phyloP scores from a whole-genome alignment of 2,113 vertebrate species.

The Marmota monax region DNA sequence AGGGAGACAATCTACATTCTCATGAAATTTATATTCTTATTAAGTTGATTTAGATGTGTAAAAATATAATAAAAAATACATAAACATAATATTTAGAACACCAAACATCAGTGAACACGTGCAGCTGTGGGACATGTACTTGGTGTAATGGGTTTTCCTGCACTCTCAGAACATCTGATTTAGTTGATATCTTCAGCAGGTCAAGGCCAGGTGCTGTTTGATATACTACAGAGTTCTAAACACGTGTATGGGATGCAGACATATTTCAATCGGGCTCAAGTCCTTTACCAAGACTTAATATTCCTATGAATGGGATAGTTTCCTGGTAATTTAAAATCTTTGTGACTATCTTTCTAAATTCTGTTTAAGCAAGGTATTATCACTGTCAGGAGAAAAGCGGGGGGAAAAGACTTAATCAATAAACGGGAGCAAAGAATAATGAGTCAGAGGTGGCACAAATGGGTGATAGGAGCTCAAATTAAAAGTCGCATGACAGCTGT shows the following conservation, averaged over 20 bases:
- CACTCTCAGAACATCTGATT: background rate
- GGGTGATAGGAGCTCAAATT: background rate
- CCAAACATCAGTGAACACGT: background rate
- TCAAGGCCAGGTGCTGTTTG: background rate
- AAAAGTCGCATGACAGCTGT: background rate
- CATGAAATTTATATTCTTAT: background rate
- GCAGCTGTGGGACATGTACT: background rate
- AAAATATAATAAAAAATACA: background rate
- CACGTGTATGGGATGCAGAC: background rate
- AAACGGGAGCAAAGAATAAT: conserved; percentile 17
- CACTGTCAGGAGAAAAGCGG: background rate
- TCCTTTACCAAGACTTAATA: background rate
- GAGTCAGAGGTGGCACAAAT: conserved; percentile 13
- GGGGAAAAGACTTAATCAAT: background rate
- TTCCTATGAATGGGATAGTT: background rate
- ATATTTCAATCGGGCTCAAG: background rate
- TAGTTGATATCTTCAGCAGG: background rate
- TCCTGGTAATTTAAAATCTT: conserved; percentile 26
- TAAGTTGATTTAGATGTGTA: background rate
- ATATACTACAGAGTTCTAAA: background rate
- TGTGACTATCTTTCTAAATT: background rate
- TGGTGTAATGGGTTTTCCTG: background rate
- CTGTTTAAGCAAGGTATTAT: conserved; percentile 4
- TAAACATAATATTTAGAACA: background rate
- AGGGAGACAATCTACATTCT: background rate